Evolutionary conservation across 2,797 vertebrate genomes (phyloP).

Genomic region (Argyrosomus regius): DNA sequence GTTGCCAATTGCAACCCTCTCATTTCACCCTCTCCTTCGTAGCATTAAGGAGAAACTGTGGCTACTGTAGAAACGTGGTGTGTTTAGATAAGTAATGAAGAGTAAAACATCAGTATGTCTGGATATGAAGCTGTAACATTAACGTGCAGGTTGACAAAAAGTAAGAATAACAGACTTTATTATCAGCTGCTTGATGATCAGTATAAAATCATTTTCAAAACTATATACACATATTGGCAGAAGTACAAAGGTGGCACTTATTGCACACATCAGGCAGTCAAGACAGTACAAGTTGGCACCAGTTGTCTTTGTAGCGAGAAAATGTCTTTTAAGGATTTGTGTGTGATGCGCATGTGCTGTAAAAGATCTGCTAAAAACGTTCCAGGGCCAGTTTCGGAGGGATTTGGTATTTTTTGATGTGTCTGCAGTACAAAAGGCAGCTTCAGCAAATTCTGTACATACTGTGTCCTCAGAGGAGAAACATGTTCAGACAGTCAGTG

Average conservation of each 20-base stretch:
- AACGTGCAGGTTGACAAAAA: background rate
- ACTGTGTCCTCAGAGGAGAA: background rate
- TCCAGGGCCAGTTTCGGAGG: background rate
- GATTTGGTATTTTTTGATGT: background rate
- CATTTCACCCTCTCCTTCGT: too few species aligned
- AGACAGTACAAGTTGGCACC: slow-evolving; percentile 14
- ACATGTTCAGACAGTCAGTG: background rate
- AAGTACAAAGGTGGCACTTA: slow-evolving; percentile 14
- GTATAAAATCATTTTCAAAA: slow-evolving; percentile 42
- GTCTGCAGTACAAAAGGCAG: slow-evolving; percentile 11
- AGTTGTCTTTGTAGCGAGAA: background rate
- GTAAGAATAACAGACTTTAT: slow-evolving; percentile 37
- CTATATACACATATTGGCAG: slow-evolving; percentile 9
- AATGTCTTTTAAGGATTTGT: background rate
- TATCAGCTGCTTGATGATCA: slow-evolving; percentile 22
- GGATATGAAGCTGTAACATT: background rate
- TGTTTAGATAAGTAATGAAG: background rate
- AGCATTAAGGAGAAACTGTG: too few species aligned
- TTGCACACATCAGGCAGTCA: slow-evolving; percentile 24
- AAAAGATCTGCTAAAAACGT: background rate
- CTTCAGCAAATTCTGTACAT: background rate
- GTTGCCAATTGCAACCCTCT: too few species aligned
- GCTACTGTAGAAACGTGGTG: too few species aligned
- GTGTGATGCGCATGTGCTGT: background rate
- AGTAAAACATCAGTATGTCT: background rate